A percentile compares a stretch with the other conserved stretches of the same genome.
Evolutionary conservation across 2,797 vertebrate genomes (phyloP).

Genomic region (Sparus aurata): DNA sequence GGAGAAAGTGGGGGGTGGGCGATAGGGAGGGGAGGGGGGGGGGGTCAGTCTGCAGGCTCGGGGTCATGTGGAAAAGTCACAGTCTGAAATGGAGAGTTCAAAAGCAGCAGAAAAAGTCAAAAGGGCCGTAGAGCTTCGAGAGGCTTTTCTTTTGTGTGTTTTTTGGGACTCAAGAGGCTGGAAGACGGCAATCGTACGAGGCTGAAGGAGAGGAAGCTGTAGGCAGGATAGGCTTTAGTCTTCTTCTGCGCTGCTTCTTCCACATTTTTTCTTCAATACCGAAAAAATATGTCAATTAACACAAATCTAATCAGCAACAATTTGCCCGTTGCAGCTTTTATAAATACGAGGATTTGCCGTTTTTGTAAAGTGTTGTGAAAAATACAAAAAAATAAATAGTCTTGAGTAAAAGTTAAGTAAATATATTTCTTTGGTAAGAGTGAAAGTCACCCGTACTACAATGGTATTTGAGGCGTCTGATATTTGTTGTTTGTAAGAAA

Average conservation of each 20-base stretch:
- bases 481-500: no score
- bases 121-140: slow-evolving; percentile 73
- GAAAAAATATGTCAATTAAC: not conserved
- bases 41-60: slow-evolving; percentile 60
- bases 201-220: slow-evolving; percentile 27
- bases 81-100: slow-evolving; percentile 82
- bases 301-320: not conserved
- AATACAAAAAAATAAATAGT: no score
- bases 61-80: slow-evolving; percentile 84
- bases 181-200: slow-evolving; percentile 55
- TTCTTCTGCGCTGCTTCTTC: slow-evolving; percentile 10
- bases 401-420: no score
- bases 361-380: not conserved
- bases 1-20: not conserved
- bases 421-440: no score
- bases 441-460: no score
- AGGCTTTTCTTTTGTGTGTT: slow-evolving; percentile 70
- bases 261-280: not conserved
- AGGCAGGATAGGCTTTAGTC: slow-evolving; percentile 23
- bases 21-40: not conserved
- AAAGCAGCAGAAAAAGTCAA: slow-evolving; percentile 80
- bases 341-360: not conserved
- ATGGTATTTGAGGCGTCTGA: no score
- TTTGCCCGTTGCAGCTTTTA: not conserved
- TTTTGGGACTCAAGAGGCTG: slow-evolving; percentile 52